A percentile compares a stretch with the other conserved stretches of the same genome.
Evolutionary conservation across 1,140 invertebrate species (phyloP).

Genomic region (Manduca sexta): DNA sequence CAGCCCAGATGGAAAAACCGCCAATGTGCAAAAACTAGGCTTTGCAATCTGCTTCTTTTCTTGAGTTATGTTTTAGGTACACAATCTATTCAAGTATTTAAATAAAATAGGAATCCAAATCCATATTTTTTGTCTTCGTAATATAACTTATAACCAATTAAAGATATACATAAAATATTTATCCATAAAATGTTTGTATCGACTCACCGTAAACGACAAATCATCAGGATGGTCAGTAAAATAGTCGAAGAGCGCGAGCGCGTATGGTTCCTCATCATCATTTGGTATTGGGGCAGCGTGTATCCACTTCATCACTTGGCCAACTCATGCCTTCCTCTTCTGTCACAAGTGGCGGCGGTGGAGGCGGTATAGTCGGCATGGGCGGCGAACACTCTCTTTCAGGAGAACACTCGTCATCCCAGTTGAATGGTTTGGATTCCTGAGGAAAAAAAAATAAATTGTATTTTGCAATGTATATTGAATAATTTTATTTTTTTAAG

Average conservation of each 20-base stretch:
- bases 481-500: no score
- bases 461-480: no score
- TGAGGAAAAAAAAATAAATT: no score
- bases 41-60: no score
- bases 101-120: no score
- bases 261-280: constrained; percentile 73
- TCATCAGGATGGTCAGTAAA: constrained; percentile 80
- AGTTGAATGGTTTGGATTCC: constrained; percentile 42
- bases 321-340: constrained; percentile 50
- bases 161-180: not conserved
- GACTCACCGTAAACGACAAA: constrained; percentile 81
- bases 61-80: no score
- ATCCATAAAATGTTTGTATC: no score
- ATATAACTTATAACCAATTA: no score
- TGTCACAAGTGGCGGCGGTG: constrained; percentile 77
- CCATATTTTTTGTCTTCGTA: no score
- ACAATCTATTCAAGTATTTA: no score
- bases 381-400: constrained; percentile 76
- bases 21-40: no score
- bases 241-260: constrained; percentile 84
- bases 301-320: constrained; percentile 1
- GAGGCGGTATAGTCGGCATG: constrained; percentile 84
- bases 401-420: constrained; percentile 44
- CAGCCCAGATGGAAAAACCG: no score
- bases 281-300: not conserved